Evolutionary conservation across 2,113 vertebrate species (phyloP).

Genomic region (Prolemur simus): DNA sequence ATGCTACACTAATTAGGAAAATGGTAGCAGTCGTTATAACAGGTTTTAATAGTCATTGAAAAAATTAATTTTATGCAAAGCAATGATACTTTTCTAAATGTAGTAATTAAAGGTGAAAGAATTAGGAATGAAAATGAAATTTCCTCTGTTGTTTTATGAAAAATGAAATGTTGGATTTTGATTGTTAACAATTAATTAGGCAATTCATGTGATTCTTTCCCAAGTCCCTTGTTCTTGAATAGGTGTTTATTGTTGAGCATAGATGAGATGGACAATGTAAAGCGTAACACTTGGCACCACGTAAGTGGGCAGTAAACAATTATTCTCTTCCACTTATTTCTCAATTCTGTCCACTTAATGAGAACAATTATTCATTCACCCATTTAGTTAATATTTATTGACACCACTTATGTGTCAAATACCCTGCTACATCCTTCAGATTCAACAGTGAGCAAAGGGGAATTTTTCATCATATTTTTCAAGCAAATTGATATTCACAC

Average conservation of each 20-base stretch:
- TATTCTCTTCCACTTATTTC: neutral
- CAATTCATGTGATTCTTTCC: neutral
- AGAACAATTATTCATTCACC: neutral
- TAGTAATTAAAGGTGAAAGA: neutral
- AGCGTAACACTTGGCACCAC: neutral
- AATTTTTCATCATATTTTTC: neutral
- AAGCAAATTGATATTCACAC: neutral
- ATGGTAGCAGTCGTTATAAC: neutral
- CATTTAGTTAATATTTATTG: neutral
- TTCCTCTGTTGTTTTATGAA: constrained; percentile 12
- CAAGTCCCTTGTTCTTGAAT: neutral
- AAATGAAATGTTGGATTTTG: neutral
- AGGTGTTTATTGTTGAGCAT: neutral
- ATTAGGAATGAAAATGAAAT: neutral
- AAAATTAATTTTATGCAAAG: neutral
- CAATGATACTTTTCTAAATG: neutral
- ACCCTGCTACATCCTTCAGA: neutral
- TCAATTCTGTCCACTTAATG: neutral
- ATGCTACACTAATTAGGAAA: neutral
- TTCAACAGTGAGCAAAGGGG: neutral
- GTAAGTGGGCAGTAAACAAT: neutral
- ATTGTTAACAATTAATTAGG: constrained; percentile 5
- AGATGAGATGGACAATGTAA: neutral
- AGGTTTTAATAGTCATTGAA: neutral
- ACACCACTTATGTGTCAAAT: neutral